Evolutionary conservation across 2,888 invertebrate genomes (phyloP), one percentile per base, ranked within the genome.

Genomic region (Agrenia bidenticulata): DNA sequence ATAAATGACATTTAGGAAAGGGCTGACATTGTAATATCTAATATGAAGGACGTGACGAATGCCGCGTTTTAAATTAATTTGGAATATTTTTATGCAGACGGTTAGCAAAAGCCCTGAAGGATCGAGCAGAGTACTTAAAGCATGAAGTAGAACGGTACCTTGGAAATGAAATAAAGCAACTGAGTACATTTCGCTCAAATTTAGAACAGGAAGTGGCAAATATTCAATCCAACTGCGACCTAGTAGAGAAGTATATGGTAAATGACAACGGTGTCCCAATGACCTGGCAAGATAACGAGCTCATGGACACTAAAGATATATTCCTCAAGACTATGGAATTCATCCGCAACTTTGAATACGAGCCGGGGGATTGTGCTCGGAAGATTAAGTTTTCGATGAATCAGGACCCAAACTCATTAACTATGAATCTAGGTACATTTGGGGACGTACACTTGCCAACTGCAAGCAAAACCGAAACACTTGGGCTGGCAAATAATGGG

Each of bases 291-390:
- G 92, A 94, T 77, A 89, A 91, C 72, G 93, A 94, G 79, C 84
- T 94, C 73, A 92, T 95, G 84, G 94, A 94, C 78, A 91, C 94
- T 64, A 97, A 97, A 82, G 94, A 95, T 82, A 93, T 95, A 72
- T 96, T 96, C 83, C 83, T 94, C 23, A 94, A 94, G 81, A 96
- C 96, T 17, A 90, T 97, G 55, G 96, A 97, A 78, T 96, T 96
- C 80, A 87, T 97, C 75, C 85, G 83, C 53, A 94, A 93, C 82
- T 95, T 94, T 78, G 94, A 95, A 81, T 92, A 94, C 78, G 96
- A 96, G 82, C 91, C 90, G 70, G 88, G 89, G 60, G 94, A 94
- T 81, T 94, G 92, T 79, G 89, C 87, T 70, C 85, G 94, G 70
- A 87, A 91, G 77, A 88, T 93, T 73, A 85, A 92, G 73, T 92